Percentiles rank a stretch among this genome's conserved stretches.
Evolutionary conservation across 2,797 vertebrate species (phyloP).

Genomic region (Huso huso): DNA sequence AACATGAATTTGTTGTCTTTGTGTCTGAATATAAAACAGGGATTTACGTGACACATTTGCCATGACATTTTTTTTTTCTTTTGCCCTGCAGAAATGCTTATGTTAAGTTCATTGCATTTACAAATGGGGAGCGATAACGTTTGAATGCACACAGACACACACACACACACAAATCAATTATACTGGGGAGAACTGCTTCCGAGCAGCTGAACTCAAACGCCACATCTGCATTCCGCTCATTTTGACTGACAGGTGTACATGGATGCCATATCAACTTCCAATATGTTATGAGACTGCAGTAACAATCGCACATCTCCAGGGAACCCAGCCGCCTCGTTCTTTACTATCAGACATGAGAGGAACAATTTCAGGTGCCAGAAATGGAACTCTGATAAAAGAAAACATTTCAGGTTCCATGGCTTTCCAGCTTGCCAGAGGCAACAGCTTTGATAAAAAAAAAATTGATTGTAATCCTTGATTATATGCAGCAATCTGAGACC

Average conservation of each 20-base stretch:
- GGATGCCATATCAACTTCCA: slow-evolving; percentile 63
- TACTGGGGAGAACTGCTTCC: slow-evolving; percentile 12
- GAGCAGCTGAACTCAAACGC: slow-evolving; percentile 28
- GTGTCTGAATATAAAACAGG: slow-evolving; percentile 58
- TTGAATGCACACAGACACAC: slow-evolving; percentile 28
- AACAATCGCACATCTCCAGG: slow-evolving; percentile 69
- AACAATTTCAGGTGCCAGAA: slow-evolving; percentile 74
- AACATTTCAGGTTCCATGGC: slow-evolving; percentile 60
- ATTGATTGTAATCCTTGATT: slow-evolving; percentile 77
- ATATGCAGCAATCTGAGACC: slow-evolving; percentile 52
- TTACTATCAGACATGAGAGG: slow-evolving; percentile 71
- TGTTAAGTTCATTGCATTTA: slow-evolving; percentile 30
- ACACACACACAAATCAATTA: too few species aligned
- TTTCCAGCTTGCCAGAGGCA: slow-evolving; percentile 62
- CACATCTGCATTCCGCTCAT: slow-evolving; percentile 41
- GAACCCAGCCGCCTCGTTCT: slow-evolving; percentile 50
- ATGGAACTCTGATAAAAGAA: slow-evolving; percentile 62
- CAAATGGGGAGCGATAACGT: slow-evolving; percentile 37
- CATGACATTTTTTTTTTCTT: slow-evolving; percentile 54
- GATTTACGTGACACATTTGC: slow-evolving; percentile 49
- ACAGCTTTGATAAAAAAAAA: slow-evolving; percentile 68
- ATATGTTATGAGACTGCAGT: slow-evolving; percentile 69
- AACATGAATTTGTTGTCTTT: slow-evolving; percentile 65
- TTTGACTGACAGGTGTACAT: slow-evolving; percentile 76
- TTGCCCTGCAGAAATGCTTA: slow-evolving; percentile 57